Conservation (phyloP, 2,797 vertebrate genomes). For the Crocodylus rhombifer region DNA sequence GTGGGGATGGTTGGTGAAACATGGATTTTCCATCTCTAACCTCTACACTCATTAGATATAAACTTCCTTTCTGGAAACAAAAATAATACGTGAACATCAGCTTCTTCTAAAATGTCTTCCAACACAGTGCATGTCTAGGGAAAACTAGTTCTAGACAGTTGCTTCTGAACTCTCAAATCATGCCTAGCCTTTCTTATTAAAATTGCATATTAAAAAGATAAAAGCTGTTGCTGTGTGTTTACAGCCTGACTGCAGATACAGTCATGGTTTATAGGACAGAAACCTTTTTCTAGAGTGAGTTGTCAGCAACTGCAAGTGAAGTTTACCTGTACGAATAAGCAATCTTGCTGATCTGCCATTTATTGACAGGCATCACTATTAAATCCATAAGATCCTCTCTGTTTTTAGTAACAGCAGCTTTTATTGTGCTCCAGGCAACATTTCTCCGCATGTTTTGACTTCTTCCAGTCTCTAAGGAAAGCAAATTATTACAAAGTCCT, state of each 20-base stretch:
- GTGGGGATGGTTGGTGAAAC: neutral
- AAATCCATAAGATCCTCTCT: neutral
- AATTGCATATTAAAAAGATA: neutral
- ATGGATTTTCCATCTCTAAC: neutral
- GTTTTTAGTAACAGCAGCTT: neutral
- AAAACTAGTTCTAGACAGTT: neutral
- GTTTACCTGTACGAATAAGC: neutral
- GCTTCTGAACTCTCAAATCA: neutral
- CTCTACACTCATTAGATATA: fast-evolving
- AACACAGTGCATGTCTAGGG: neutral
- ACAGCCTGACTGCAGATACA: neutral
- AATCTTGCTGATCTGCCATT: neutral
- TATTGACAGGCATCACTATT: neutral
- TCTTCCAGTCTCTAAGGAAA: no score
- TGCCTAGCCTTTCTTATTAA: neutral
- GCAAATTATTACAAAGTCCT: no score
- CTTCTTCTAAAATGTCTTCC: neutral
- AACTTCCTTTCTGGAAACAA: neutral
- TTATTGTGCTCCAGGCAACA: neutral
- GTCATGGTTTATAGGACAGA: neutral
- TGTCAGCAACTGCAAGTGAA: neutral
- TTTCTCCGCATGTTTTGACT: neutral
- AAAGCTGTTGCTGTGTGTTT: neutral
- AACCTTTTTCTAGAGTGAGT: neutral
- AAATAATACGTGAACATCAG: neutral